Percentiles rank a stretch among this genome's conserved stretches.
phyloP scores from a whole-genome alignment of 2,113 vertebrate species.

The Stomatorhinus ivindoensis region DNA sequence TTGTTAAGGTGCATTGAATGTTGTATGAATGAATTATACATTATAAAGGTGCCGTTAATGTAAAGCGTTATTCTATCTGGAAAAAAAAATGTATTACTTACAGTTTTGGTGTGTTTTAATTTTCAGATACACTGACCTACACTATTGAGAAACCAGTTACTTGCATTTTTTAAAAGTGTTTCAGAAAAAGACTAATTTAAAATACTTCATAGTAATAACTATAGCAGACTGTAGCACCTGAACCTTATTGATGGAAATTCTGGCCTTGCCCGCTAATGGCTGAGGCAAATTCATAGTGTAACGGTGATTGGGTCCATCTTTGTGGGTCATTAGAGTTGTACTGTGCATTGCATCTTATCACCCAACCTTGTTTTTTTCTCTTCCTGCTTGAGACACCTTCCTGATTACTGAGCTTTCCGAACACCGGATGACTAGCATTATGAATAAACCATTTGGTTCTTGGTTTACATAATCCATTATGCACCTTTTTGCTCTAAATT shows the following conservation, averaged over 20 bases:
- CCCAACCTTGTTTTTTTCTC: not conserved
- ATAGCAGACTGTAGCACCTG: not conserved
- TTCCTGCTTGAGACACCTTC: not conserved
- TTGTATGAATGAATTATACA: not conserved
- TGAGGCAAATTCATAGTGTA: not conserved
- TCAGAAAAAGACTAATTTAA: not conserved
- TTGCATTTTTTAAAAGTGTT: not conserved
- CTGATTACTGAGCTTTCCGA: not conserved
- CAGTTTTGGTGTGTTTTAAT: not conserved
- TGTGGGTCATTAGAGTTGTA: not conserved
- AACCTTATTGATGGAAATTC: not conserved
- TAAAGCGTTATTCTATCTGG: not conserved
- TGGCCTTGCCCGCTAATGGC: not conserved
- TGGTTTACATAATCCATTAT: not conserved
- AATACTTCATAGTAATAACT: not conserved
- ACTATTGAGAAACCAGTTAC: not conserved
- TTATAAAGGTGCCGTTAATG: not conserved
- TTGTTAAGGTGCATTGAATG: not conserved
- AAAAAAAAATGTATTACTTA: not conserved
- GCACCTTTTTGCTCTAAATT: not conserved
- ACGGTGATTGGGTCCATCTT: not conserved
- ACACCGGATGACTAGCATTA: not conserved
- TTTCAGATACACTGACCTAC: not conserved
- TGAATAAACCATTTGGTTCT: not conserved
- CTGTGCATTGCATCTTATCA: not conserved